Evolutionary conservation across 2,113 vertebrate genomes (phyloP).

Genomic region (Perccottus glenii): DNA sequence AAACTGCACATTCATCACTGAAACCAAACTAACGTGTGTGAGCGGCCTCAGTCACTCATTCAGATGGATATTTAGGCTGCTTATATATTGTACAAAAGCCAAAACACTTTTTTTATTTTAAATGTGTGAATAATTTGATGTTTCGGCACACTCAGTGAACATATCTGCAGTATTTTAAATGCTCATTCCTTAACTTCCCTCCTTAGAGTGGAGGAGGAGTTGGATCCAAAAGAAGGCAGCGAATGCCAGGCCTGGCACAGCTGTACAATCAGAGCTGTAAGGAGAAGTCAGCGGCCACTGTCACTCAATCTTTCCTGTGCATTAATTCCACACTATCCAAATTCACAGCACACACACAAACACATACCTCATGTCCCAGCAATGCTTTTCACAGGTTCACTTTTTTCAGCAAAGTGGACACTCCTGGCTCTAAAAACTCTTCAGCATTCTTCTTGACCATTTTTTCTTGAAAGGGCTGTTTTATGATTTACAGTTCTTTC

Average conservation of each 20-base stretch:
- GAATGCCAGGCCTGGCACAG: constrained; percentile 71
- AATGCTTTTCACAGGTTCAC: constrained; percentile 64
- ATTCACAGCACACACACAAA: constrained; percentile 61
- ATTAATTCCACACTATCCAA: constrained; percentile 72
- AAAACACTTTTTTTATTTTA: constrained; percentile 54
- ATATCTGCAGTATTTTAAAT: constrained; percentile 64
- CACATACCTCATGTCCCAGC: constrained; percentile 44
- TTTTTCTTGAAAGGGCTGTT: constrained; percentile 28
- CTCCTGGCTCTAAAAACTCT: constrained; percentile 58
- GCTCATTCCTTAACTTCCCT: constrained; percentile 45
- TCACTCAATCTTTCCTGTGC: constrained; percentile 67
- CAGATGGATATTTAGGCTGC: constrained; percentile 56
- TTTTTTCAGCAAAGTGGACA: constrained; percentile 65
- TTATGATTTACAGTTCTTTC: constrained; percentile 30
- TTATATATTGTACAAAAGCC: constrained; percentile 49
- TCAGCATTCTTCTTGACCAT: constrained; percentile 53
- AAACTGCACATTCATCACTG: too few relatives aligned
- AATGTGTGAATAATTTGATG: constrained; percentile 58
- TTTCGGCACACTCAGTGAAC: constrained; percentile 37
- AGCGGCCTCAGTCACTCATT: constrained; percentile 69
- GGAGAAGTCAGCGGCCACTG: constrained; percentile 64
- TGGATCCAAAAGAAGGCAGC: constrained; percentile 56
- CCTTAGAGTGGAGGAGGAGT: constrained; percentile 51
- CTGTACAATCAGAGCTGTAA: constrained; percentile 72
- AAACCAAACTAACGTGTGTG: neutral